Conservation (phyloP, 2,888 invertebrate genomes). For the Lochmaea crataegi region DNA sequence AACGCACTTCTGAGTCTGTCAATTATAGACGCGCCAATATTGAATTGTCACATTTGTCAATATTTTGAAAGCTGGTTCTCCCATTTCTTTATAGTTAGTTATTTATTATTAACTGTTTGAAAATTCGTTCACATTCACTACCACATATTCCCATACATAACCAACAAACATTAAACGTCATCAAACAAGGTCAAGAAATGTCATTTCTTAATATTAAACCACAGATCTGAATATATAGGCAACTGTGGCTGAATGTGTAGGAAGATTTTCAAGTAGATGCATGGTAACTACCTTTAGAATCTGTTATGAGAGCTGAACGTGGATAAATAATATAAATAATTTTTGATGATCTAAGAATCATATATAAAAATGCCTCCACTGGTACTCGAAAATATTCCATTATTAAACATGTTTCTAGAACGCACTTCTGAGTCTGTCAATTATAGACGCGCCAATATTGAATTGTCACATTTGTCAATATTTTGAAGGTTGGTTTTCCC, state of each 20-base stretch:
- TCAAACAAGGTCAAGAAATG: background rate
- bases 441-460: background rate
- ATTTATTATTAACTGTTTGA: background rate
- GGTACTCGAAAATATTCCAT: too few species aligned
- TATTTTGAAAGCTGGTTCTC: background rate
- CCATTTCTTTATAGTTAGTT: background rate
- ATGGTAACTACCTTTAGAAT: too few species aligned
- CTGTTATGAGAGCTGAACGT: too few species aligned
- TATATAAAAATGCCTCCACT: too few species aligned
- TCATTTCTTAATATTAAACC: slow-evolving; percentile 4
- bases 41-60: slow-evolving; percentile 1
- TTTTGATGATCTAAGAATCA: too few species aligned
- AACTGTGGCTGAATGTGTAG: background rate
- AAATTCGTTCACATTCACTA: slow-evolving; percentile 19
- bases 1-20: background rate
- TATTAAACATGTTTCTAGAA: too few species aligned
- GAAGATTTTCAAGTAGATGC: too few species aligned
- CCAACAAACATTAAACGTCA: slow-evolving; percentile 24
- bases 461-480: slow-evolving; percentile 1
- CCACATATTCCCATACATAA: slow-evolving; percentile 28
- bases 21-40: background rate
- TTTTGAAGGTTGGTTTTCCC: background rate
- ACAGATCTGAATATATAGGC: background rate
- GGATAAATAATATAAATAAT: too few species aligned
- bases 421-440: background rate